Conservation (phyloP, 2,888 invertebrate genomes). For the Epirrhoe alternata region DNA sequence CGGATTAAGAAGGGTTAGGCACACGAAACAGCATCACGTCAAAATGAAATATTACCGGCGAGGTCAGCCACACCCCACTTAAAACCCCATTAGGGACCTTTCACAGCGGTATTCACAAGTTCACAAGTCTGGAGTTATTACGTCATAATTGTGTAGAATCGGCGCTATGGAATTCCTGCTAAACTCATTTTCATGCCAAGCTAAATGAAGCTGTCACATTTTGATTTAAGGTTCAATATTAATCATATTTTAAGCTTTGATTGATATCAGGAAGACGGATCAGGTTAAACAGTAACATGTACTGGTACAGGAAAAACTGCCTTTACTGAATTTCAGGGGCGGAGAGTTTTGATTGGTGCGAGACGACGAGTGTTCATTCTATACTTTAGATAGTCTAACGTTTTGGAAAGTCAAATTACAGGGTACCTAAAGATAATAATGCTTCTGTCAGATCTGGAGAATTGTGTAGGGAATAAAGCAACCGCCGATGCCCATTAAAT, state of each 20-base stretch:
- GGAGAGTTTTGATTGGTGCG: not conserved
- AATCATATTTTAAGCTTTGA: not conserved
- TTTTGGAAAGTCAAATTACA: too few relatives aligned
- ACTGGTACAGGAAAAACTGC: not conserved
- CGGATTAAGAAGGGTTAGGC: constrained; percentile 19
- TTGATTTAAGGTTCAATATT: not conserved
- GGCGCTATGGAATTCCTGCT: constrained; percentile 5
- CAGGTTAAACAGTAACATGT: too few relatives aligned
- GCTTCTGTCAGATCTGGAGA: not conserved
- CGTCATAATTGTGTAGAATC: constrained; percentile 7
- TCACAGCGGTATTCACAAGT: constrained; percentile 25
- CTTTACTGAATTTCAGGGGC: not conserved
- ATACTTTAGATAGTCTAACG: not conserved
- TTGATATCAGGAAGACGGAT: not conserved
- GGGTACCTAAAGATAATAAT: not conserved
- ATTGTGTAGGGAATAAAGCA: constrained; percentile 23
- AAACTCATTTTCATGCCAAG: not conserved
- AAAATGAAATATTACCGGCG: constrained; percentile 39
- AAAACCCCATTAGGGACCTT: constrained; percentile 37
- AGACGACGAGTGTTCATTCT: not conserved
- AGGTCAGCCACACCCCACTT: constrained; percentile 37
- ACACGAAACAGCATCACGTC: constrained; percentile 23
- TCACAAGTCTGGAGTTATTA: constrained; percentile 17
- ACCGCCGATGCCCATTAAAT: constrained; percentile 17
- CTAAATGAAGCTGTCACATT: not conserved